Base-by-base conservation (phyloP, 2,888 invertebrate genomes). In the Chrysodeixis includens region DNA sequence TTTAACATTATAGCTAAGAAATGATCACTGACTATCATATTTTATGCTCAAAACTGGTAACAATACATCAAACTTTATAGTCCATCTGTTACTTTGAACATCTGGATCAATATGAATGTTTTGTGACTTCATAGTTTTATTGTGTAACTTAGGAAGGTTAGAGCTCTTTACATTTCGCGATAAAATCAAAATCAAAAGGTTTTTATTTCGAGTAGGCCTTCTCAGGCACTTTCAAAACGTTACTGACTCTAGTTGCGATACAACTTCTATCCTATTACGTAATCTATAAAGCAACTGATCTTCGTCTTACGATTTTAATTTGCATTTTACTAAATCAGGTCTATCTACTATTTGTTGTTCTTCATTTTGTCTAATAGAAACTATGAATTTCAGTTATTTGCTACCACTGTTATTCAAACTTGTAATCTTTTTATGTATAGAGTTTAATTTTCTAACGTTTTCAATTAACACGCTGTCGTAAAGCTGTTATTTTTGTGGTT, bases 91-190 rank as follows among this genome's bases (percentile, higher is more conserved):
- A 4, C 10, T 69, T 69, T 35, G 49, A 53, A 56, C 74, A 78
- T 66, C 78, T 78, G 78, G 66, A 69, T 74, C 62, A 75, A 77
- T 69, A 73, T 65, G 56, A 14, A 44, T 61, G 8, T 62, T 14
- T 59, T 26, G 32, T 54, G 22, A 49, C 18, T 68, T 35, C 8
- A 46, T 7, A 40, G 52, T 40, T 58, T 46, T 35, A n/a, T 46
- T 22, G 22, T 57, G 20, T 26, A 52, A 46, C 40, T 56, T 64
- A 12, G 5, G 8, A 32, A 16, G 30, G 30, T 51, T 8, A n/a
- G n/a, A 7, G 10, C 12, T 30, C 0, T 62, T 72, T 56, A 65
- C 0, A 62, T 3, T 2, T 0, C 10, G 40, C 68, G n/a, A n/a
- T n/a, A n/a, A n/a, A n/a, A n/a, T n/a, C n/a, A n/a, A n/a, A n/a